Evolutionary conservation across 2,888 invertebrate genomes (phyloP), one percentile per base, ranked within the genome.

Genomic region (Drosophila neotestacea): DNA sequence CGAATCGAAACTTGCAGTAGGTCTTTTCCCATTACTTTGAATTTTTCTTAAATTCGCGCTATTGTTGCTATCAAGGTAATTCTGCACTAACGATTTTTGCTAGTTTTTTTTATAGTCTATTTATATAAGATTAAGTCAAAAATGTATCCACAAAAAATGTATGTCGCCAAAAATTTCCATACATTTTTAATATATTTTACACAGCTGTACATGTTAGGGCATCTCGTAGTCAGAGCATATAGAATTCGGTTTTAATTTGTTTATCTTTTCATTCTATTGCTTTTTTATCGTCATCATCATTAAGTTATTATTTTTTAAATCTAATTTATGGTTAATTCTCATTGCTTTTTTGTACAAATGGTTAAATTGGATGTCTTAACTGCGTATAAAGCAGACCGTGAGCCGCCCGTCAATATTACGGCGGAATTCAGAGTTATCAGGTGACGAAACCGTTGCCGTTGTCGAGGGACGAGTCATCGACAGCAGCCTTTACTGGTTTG

Each of bases 321-420:
- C 32, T 34, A 22, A 34, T 36, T 56, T 46, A 46, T 46, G 36
- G 6, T 28, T 32, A 27, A 46, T 58, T 58, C 44, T 41, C 27
- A 16, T 62, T 58, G 28, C 7, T 60, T 71, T 59, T 46, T 68
- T 39, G 55, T 16, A 56, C 36, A 52, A 38, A 59, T 39, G 11
- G 22, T 22, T 42, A 46, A 73, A 50, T 63, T 60, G 51, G 42
- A 36, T 60, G 39, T 52, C 41, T 60, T 41, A 59, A 70, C 70
- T 69, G 60, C 60, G 69, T 51, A 39, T 51, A n/a, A 30, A 11
- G 58, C 50, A 77, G 77, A 77, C 54, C 44, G 47, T 47, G 16
- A 41, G 52, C 52, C 69, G 64, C 64, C 59, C 28, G 11, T 39
- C 27, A 44, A 22, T 67, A 52, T 54, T 54, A 28, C 56, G 60